Conservation (phyloP, 2,888 invertebrate genomes). For the Disparrhopalites patrizii region DNA sequence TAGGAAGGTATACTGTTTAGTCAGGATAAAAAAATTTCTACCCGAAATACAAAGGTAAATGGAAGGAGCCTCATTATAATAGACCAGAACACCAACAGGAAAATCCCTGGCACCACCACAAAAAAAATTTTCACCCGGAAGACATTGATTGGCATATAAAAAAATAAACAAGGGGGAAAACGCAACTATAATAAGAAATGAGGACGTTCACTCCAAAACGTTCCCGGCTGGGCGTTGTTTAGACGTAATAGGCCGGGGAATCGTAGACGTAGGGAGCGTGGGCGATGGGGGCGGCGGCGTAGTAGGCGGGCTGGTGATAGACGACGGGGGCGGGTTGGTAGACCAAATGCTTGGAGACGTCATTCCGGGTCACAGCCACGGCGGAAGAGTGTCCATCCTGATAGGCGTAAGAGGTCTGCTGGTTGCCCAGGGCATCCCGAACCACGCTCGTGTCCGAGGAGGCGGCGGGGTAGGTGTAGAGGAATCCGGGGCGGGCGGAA, state of each 20-base stretch:
- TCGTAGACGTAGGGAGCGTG: not conserved
- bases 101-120: no score
- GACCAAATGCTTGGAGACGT: constrained; percentile 42
- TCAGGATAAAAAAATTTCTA: no score
- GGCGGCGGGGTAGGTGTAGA: constrained; percentile 27
- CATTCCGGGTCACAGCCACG: constrained; percentile 40
- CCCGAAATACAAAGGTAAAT: no score
- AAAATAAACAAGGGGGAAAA: no score
- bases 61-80: no score
- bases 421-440: constrained; percentile 43
- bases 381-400: constrained; percentile 41
- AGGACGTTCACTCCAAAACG: no score
- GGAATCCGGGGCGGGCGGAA: constrained; percentile 21
- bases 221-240: no score
- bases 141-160: no score
- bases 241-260: constrained; percentile 2
- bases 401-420: constrained; percentile 44
- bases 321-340: constrained; percentile 29
- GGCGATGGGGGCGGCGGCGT: not conserved
- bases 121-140: no score
- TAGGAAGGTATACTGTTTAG: no score
- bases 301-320: constrained; percentile 15
- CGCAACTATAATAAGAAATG: no score
- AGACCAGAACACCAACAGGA: no score
- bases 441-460: constrained; percentile 38